Percentiles rank a stretch among this genome's conserved stretches.
Conservation (phyloP, 2,888 invertebrate genomes). For the Pecten maximus region DNA sequence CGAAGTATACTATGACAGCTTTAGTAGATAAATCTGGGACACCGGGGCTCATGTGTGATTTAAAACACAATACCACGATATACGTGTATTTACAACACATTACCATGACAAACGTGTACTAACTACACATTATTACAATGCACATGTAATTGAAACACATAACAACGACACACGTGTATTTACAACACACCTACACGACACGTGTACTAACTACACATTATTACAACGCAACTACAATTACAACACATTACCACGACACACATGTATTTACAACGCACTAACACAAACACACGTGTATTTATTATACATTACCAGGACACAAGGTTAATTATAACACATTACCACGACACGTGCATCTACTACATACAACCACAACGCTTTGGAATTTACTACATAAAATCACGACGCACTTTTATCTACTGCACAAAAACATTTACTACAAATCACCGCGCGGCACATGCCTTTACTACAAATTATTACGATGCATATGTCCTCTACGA, state of each 20-base stretch:
- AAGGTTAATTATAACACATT: not conserved
- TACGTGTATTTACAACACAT: no score
- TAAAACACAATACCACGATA: no score
- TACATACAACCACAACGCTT: no score
- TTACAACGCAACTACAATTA: not conserved
- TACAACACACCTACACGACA: not conserved
- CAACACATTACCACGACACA: not conserved
- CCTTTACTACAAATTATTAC: not conserved
- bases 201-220: not conserved
- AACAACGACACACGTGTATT: not conserved
- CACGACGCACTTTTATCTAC: no score
- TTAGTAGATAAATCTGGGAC: no score
- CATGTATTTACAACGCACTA: not conserved
- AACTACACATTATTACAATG: not conserved
- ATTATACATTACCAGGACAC: not conserved
- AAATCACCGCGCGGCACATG: not conserved
- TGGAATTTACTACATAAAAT: no score
- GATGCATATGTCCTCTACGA: not conserved
- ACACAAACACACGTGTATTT: not conserved
- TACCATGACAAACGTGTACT: not conserved
- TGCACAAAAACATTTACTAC: no score
- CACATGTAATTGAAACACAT: not conserved
- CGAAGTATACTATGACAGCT: no score
- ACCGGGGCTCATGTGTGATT: no score
- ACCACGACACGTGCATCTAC: not conserved